A percentile compares a stretch with the other conserved stretches of the same genome.
Conservation (phyloP, 1,140 invertebrate genomes). For the Teleopsis dalmanni region DNA sequence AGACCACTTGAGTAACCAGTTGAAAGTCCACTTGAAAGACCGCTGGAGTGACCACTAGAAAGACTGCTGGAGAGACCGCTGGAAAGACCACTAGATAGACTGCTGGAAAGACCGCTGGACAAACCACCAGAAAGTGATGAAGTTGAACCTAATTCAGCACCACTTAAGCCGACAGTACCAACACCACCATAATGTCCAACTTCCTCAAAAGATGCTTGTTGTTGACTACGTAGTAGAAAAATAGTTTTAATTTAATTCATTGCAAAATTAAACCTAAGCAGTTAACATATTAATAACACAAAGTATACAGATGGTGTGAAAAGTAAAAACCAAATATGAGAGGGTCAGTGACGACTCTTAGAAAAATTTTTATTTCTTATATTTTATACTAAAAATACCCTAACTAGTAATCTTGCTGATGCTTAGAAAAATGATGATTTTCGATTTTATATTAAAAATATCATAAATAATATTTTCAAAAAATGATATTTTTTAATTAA, state of each 20-base stretch:
- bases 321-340: too few relatives aligned
- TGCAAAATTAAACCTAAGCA: too few relatives aligned
- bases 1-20: slow-evolving; percentile 4
- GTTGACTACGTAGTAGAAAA: neutral
- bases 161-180: slow-evolving; percentile 8
- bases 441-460: too few relatives aligned
- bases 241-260: neutral
- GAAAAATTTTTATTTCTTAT: too few relatives aligned
- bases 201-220: slow-evolving; percentile 15
- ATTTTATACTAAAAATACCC: too few relatives aligned
- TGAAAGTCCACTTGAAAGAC: slow-evolving; percentile 5
- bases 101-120: neutral
- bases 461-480: too few relatives aligned
- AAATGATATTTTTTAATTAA: too few relatives aligned
- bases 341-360: too few relatives aligned
- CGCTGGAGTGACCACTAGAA: neutral
- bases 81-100: neutral
- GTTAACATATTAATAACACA: too few relatives aligned
- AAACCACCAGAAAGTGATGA: neutral
- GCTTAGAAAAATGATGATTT: too few relatives aligned
- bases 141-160: neutral
- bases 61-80: slow-evolving; percentile 14
- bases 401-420: too few relatives aligned
- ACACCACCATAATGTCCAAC: slow-evolving; percentile 15
- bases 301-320: too few relatives aligned